Percentiles rank a stretch among this genome's conserved stretches.
These are phyloP conservation scores for Gymnothorax reevesii DNA, from an alignment of 2,797 vertebrate genomes.

Conservation along the genomic window DNA sequence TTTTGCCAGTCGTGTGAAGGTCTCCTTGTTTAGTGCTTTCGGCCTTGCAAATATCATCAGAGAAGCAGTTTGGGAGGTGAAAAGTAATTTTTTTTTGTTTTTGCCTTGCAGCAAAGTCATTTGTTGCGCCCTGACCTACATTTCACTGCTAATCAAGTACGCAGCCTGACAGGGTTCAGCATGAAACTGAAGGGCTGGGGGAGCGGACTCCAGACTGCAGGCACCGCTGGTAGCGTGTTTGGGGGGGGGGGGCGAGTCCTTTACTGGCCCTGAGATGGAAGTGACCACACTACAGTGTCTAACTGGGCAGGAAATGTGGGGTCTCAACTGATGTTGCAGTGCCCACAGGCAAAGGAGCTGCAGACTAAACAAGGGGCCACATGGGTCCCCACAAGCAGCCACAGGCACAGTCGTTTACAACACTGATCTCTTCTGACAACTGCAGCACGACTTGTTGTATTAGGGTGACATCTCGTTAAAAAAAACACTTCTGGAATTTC, in stretches of 20 bases:
- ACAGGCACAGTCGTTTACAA: not conserved
- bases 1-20: not conserved
- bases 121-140: constrained; percentile 12
- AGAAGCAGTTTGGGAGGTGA: not conserved
- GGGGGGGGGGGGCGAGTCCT: not conserved
- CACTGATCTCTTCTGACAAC: not conserved
- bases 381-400: not conserved
- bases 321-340: not conserved
- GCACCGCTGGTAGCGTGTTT: constrained; percentile 7
- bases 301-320: not conserved
- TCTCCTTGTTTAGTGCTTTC: constrained; percentile 2
- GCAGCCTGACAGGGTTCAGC: not conserved
- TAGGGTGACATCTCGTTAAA: not conserved
- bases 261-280: not conserved
- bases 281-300: not conserved
- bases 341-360: not conserved
- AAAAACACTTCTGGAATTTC: not conserved
- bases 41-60: not conserved
- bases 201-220: not conserved
- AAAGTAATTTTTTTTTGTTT: not conserved
- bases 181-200: not conserved
- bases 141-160: constrained; percentile 24
- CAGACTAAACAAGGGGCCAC: not conserved
- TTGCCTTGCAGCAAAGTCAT: constrained; percentile 24
- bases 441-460: not conserved